Evolutionary conservation across 2,113 vertebrate species (phyloP).

Genomic region (Ciconia boyciana): DNA sequence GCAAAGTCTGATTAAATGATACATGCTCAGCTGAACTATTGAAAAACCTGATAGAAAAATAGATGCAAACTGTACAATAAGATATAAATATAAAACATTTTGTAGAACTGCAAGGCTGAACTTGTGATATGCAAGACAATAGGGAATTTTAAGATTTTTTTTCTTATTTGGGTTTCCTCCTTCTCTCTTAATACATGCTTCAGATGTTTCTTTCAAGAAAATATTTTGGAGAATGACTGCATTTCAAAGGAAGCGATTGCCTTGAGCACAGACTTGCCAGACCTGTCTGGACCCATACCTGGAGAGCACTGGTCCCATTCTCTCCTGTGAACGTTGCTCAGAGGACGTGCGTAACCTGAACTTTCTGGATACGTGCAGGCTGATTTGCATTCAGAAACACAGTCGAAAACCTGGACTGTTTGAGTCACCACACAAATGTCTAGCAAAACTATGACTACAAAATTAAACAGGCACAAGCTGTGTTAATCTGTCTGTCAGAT

Average conservation of each 20-base stretch:
- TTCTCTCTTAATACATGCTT: background rate
- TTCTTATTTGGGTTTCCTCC: background rate
- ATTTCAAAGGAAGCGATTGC: constrained; percentile 40
- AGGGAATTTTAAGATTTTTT: background rate
- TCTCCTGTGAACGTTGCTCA: background rate
- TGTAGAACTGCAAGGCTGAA: background rate
- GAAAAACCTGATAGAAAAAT: background rate
- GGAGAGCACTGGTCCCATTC: background rate
- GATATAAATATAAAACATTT: background rate
- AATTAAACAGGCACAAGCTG: background rate
- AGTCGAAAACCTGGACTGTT: background rate
- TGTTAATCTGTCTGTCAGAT: background rate
- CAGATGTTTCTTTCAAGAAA: background rate
- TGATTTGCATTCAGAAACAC: background rate
- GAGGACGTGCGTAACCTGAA: background rate
- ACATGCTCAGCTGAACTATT: background rate
- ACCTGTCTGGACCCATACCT: constrained; percentile 10
- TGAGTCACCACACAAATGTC: background rate
- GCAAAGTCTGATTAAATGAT: background rate
- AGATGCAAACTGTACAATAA: background rate
- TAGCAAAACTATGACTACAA: background rate
- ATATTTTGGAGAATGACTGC: background rate
- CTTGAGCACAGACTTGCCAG: constrained; percentile 20
- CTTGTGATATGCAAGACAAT: background rate
- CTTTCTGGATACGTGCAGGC: background rate